Base-by-base conservation (phyloP, 2,797 vertebrate species). In the Erithacus rubecula region DNA sequence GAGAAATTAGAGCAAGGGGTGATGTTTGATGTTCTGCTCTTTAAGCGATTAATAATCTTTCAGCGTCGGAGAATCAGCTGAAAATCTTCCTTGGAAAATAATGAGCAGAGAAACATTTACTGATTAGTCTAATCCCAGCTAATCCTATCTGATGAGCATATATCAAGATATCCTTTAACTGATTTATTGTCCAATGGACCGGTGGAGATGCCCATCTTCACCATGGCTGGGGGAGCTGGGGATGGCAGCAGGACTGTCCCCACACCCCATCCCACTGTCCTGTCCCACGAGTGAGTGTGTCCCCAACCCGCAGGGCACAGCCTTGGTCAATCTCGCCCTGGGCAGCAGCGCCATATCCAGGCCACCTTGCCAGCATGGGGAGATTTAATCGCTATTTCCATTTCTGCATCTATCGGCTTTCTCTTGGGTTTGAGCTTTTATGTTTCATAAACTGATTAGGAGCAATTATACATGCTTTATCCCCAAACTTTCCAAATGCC, bases 91-190 rank as follows among this genome's bases (percentile, higher is more conserved):
- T 94, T 94, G 94, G 95, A 98, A 98, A 98, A 98, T 98, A 98
- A 98, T 96, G 98, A 98, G 97, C 92, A 90, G 97, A 98, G 98
- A 98, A 98, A 98, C 97, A 98, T 98, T 98, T 97, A 97, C 98
- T 98, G 98, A 98, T 98, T 98, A 98, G 97, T 98, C 97, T 98
- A 98, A 98, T 98, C 97, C 97, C 82, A 87, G 97, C 98, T 98
- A 98, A 98, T 98, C 98, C 97, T 92, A 97, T 97, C 92, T 98
- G 98, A 98, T 98, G 98, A 98, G 96, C 97, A 82, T 91, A 87
- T 96, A 98, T 97, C 96, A 92, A 90, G 97, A 97, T 95, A 97
- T 96, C 93, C 96, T 94, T 97, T 97, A 97, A 98, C 82, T 91
- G 96, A 97, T 96, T 97, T 97, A 97, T 91, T 97, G 93, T 97